These are phyloP conservation scores for Thalassophryne amazonica DNA, from an alignment of 2,797 vertebrate species.

Conservation along the genomic window DNA sequence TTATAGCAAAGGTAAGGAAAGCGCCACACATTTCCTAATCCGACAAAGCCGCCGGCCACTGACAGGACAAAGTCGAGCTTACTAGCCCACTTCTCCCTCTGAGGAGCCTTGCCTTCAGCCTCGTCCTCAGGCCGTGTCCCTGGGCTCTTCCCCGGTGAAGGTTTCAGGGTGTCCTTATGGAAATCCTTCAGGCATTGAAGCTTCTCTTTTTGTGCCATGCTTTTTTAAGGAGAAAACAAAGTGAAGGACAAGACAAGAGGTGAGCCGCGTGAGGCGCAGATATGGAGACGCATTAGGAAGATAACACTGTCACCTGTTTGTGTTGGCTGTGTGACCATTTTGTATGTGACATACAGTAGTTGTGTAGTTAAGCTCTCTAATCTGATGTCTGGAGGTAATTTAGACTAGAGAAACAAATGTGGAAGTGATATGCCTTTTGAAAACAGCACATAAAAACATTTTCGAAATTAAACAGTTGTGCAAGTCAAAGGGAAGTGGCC, in stretches of 20 bases:
- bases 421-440: neutral
- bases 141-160: slow-evolving; percentile 96
- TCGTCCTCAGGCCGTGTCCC: slow-evolving; percentile 95
- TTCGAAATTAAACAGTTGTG: neutral
- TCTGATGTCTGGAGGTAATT: slow-evolving; percentile 59
- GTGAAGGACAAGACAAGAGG: slow-evolving; percentile 13
- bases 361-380: slow-evolving; percentile 61
- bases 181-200: slow-evolving; percentile 97
- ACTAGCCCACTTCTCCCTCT: slow-evolving; percentile 98
- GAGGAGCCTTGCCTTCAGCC: slow-evolving; percentile 91
- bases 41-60: slow-evolving; percentile 96
- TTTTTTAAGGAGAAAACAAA: slow-evolving; percentile 25
- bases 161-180: slow-evolving; percentile 98
- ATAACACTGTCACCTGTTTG: slow-evolving; percentile 57
- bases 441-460: neutral
- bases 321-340: slow-evolving; percentile 26
- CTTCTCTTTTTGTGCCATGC: slow-evolving; percentile 97
- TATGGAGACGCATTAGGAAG: slow-evolving; percentile 43
- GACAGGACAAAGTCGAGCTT: slow-evolving; percentile 99
- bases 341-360: slow-evolving; percentile 35
- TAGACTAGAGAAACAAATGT: slow-evolving; percentile 5
- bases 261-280: slow-evolving; percentile 37
- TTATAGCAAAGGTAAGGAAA: slow-evolving; percentile 99
- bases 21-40: slow-evolving; percentile 97
- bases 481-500: no score